Evolutionary conservation across 2,888 invertebrate genomes (phyloP).

Genomic region (Amorpha juglandis): DNA sequence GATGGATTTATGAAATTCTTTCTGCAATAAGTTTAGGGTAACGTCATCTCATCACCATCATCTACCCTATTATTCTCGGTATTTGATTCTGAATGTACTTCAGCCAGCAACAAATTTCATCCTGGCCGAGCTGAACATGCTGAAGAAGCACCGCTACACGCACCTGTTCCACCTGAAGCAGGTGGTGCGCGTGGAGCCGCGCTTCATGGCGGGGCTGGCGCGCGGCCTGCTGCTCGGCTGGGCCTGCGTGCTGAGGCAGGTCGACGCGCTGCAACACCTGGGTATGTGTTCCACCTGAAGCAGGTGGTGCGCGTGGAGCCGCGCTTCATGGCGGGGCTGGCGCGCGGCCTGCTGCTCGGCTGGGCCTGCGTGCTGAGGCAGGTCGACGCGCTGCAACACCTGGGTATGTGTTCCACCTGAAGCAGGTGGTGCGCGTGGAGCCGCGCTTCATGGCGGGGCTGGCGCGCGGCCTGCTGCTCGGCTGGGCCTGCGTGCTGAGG

Average conservation of each 20-base stretch:
- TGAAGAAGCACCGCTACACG: constrained; percentile 85
- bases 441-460: constrained; percentile 79
- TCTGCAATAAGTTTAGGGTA: too few species aligned
- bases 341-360: constrained; percentile 74
- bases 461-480: constrained; percentile 74
- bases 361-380: constrained; percentile 79
- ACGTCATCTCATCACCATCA: too few species aligned
- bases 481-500: constrained; percentile 79
- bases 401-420: constrained; percentile 77
- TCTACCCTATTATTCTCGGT: too few species aligned
- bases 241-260: constrained; percentile 73
- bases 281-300: constrained; percentile 75
- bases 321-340: constrained; percentile 79
- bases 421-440: constrained; percentile 84
- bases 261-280: constrained; percentile 49
- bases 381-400: constrained; percentile 47
- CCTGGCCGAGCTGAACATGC: constrained; percentile 86
- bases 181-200: constrained; percentile 83
- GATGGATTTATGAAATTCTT: too few species aligned
- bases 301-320: constrained; percentile 84
- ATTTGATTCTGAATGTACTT: constrained; percentile 32
- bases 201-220: constrained; percentile 78
- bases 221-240: constrained; percentile 79
- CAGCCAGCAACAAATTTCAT: constrained; percentile 90
- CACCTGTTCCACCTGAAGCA: constrained; percentile 87